Evolutionary conservation across 2,113 vertebrate genomes (phyloP).

Genomic region (Tupaia chinensis): DNA sequence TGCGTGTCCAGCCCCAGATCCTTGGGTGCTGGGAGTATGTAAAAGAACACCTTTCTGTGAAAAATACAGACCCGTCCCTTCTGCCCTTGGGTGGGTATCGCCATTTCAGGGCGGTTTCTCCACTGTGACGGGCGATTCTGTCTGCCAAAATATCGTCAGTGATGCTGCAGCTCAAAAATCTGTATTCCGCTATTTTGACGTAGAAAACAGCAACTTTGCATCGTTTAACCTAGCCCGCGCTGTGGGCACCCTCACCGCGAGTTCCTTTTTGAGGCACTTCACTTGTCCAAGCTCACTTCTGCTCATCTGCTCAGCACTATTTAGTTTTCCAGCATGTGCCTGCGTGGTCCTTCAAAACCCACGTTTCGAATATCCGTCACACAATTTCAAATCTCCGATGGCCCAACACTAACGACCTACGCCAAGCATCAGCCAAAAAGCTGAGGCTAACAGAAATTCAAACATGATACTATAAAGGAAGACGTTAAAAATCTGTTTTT

Average conservation of each 20-base stretch:
- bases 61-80: not conserved
- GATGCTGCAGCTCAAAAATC: not conserved
- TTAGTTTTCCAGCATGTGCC: not conserved
- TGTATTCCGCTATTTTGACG: not conserved
- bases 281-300: not conserved
- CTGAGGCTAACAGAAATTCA: not conserved
- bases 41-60: not conserved
- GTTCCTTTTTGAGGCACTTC: not conserved
- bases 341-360: not conserved
- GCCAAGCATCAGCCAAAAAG: constrained; percentile 20
- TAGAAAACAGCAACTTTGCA: not conserved
- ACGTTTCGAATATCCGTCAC: not conserved
- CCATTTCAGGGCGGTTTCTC: not conserved
- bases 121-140: too few relatives aligned
- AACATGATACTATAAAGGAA: accelerated
- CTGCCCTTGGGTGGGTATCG: accelerated
- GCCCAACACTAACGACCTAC: too few relatives aligned
- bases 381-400: too few relatives aligned
- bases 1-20: not conserved
- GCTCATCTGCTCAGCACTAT: not conserved
- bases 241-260: accelerated
- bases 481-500: constrained; percentile 47
- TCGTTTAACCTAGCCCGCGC: accelerated
- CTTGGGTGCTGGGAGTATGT: not conserved
- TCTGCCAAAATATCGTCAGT: not conserved